Percentiles rank a stretch among this genome's conserved stretches.
Evolutionary conservation across 2,888 invertebrate genomes (phyloP).

Genomic region (Melinaea marsaeus): DNA sequence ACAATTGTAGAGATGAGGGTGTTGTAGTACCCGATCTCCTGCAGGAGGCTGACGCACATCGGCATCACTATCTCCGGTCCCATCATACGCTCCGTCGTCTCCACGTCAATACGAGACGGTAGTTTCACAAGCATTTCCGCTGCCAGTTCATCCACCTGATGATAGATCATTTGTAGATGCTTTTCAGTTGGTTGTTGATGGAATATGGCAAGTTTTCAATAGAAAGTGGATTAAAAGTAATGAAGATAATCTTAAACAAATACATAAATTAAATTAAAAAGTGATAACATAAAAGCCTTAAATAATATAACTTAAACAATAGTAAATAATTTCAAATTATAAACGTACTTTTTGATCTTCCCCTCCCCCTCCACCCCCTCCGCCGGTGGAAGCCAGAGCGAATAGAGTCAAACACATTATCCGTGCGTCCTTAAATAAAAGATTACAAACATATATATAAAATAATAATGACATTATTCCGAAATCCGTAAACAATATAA

Average conservation of each 20-base stretch:
- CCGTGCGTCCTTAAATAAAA: slow-evolving; percentile 78
- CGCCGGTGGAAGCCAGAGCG: slow-evolving; percentile 84
- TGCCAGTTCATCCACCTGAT: slow-evolving; percentile 76
- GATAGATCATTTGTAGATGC: not conserved
- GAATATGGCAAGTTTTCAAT: not conserved
- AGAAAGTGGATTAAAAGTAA: not conserved
- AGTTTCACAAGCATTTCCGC: slow-evolving; percentile 84
- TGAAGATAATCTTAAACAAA: not conserved
- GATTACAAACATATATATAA: too few species aligned
- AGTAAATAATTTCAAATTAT: not conserved
- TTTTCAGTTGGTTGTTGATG: not conserved
- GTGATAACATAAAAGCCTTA: not conserved
- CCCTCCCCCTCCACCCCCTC: slow-evolving; percentile 76
- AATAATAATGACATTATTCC: too few species aligned
- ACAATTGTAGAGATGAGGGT: slow-evolving; percentile 53
- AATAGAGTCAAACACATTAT: slow-evolving; percentile 87
- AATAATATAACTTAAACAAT: not conserved
- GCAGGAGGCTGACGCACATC: slow-evolving; percentile 89
- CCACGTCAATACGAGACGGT: slow-evolving; percentile 85
- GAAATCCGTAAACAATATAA: too few species aligned
- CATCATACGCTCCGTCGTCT: slow-evolving; percentile 85
- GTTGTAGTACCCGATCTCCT: slow-evolving; percentile 80
- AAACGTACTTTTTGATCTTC: slow-evolving; percentile 82
- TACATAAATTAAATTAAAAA: not conserved
- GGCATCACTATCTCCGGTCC: slow-evolving; percentile 84